Conservation (phyloP, 2,888 invertebrate genomes). For the Eupsilia transversa region DNA sequence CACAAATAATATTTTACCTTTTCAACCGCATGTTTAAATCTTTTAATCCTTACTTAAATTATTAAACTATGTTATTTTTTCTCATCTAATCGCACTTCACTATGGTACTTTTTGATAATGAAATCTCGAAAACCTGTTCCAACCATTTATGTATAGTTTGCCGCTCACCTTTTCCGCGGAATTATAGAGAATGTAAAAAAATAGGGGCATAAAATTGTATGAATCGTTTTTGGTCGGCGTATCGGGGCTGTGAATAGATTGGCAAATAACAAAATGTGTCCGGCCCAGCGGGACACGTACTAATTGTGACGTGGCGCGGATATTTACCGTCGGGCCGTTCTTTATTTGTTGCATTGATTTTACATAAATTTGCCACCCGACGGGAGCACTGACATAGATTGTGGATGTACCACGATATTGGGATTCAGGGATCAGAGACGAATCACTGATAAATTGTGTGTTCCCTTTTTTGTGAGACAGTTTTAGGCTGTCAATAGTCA, state of each 20-base stretch:
- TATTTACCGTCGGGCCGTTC: constrained; percentile 74
- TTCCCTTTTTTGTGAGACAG: constrained; percentile 58
- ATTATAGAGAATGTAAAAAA: constrained; percentile 34
- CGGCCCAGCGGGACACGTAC: constrained; percentile 71
- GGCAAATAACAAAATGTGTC: constrained; percentile 71
- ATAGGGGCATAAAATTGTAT: constrained; percentile 41
- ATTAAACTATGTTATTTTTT: background rate
- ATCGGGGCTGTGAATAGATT: constrained; percentile 62
- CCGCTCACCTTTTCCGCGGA: background rate
- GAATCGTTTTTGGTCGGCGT: constrained; percentile 55
- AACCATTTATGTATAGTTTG: constrained; percentile 13
- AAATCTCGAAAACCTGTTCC: background rate
- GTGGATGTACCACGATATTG: constrained; percentile 67
- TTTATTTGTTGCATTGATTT: constrained; percentile 75
- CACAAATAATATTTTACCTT: constrained; percentile 68
- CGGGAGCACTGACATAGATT: constrained; percentile 63
- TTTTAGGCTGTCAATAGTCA: constrained; percentile 43
- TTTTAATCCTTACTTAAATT: constrained; percentile 9
- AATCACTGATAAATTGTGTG: constrained; percentile 70
- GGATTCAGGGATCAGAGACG: constrained; percentile 69
- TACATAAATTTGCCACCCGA: constrained; percentile 71
- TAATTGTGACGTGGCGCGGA: constrained; percentile 78
- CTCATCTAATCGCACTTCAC: background rate
- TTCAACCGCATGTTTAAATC: constrained; percentile 33
- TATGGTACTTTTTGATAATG: background rate